Evolutionary conservation across 2,113 vertebrate species (phyloP).

Genomic region (Cavia aperea): DNA sequence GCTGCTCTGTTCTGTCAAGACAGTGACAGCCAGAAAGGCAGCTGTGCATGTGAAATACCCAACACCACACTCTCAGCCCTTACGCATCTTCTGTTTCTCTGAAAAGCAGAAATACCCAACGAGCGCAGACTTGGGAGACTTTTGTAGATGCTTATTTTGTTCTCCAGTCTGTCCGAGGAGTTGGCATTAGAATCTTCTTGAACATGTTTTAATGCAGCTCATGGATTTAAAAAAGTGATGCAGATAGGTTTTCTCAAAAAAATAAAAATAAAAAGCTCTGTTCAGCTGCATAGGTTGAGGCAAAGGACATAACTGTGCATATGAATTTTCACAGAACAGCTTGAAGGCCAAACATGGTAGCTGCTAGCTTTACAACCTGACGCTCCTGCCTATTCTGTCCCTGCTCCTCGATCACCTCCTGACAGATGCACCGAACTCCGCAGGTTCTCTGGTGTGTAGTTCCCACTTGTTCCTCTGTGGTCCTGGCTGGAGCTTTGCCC

Average conservation of each 20-base stretch:
- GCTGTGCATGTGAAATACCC: conserved; percentile 62
- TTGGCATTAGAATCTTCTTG: not conserved
- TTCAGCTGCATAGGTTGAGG: not conserved
- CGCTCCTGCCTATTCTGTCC: not conserved
- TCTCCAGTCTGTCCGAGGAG: not conserved
- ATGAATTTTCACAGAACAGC: not conserved
- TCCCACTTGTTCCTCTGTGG: not conserved
- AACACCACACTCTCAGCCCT: conserved; percentile 38
- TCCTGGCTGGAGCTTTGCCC: not conserved
- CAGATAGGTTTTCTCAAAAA: not conserved
- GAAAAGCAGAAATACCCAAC: not conserved
- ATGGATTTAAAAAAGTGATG: not conserved
- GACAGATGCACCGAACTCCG: not conserved
- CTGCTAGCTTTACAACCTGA: not conserved
- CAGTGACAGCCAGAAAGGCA: conserved; percentile 54
- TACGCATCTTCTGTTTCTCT: conserved; percentile 21
- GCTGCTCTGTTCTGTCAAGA: conserved; percentile 55
- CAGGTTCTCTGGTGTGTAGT: not conserved
- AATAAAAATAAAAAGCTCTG: not conserved
- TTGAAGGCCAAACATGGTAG: not conserved
- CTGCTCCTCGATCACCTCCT: not conserved
- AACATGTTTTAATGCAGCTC: not conserved
- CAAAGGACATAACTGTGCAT: not conserved
- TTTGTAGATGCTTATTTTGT: not conserved
- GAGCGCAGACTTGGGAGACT: not conserved